A percentile compares a stretch with the other conserved stretches of the same genome.
Conservation (phyloP, 2,797 vertebrate genomes). For the Sebastes steindachneri region DNA sequence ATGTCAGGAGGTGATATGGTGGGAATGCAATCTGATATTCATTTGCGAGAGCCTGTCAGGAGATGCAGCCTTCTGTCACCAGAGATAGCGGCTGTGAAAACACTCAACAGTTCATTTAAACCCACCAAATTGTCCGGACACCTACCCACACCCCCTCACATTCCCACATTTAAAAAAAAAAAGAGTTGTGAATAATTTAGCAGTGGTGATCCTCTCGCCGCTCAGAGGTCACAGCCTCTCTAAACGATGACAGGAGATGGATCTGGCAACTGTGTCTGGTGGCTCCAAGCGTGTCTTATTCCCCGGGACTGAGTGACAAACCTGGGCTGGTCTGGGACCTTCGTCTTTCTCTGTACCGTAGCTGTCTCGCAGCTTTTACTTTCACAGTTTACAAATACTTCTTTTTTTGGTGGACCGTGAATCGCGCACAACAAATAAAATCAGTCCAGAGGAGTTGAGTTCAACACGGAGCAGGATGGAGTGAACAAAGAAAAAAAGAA, state of each 20-base stretch:
- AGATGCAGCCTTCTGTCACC: slow-evolving; percentile 28
- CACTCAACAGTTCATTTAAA: slow-evolving; percentile 34
- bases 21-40: slow-evolving; percentile 50
- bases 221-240: slow-evolving; percentile 53
- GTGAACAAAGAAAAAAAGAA: neutral
- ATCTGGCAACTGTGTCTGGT: slow-evolving; percentile 31
- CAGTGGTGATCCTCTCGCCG: slow-evolving; percentile 17
- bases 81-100: slow-evolving; percentile 26
- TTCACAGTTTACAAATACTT: slow-evolving; percentile 50
- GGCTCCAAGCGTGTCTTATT: slow-evolving; percentile 11
- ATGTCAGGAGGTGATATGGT: slow-evolving; percentile 49
- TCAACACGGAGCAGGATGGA: slow-evolving; percentile 51
- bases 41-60: slow-evolving; percentile 32
- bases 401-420: slow-evolving; percentile 14
- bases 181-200: slow-evolving; percentile 61
- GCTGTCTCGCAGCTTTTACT: slow-evolving; percentile 14
- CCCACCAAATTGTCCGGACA: slow-evolving; percentile 21
- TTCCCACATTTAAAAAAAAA: neutral
- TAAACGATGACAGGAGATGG: slow-evolving; percentile 56
- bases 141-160: neutral
- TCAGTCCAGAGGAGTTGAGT: slow-evolving; percentile 47
- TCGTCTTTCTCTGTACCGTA: neutral
- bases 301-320: slow-evolving; percentile 10
- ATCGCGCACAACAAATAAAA: slow-evolving; percentile 53
- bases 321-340: slow-evolving; percentile 8